These are phyloP conservation scores for Pandemis heparana DNA, from an alignment of 2,888 invertebrate genomes.

Conservation along the genomic window DNA sequence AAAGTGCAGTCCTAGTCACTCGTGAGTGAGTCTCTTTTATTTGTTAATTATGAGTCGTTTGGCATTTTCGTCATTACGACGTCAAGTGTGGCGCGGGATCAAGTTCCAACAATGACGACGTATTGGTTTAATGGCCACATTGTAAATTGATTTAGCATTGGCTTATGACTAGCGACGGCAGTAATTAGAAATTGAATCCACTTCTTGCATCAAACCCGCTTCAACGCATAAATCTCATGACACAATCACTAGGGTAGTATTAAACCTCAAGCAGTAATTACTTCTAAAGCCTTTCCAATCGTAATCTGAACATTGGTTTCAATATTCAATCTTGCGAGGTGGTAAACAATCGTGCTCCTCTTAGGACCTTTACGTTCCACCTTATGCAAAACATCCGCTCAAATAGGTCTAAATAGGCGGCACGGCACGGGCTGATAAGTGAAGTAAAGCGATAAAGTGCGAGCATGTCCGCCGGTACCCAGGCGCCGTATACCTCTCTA, in stretches of 20 bases:
- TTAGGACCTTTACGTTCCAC: constrained; percentile 8
- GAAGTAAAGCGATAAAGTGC: constrained; percentile 46
- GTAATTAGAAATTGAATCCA: not conserved
- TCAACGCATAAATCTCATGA: not conserved
- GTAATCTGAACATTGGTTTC: not conserved
- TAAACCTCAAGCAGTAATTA: not conserved
- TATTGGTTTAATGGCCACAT: constrained; percentile 6
- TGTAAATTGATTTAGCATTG: constrained; percentile 7
- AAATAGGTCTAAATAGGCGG: constrained; percentile 12
- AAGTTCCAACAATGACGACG: constrained; percentile 19
- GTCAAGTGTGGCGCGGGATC: constrained; percentile 5
- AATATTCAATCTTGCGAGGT: not conserved
- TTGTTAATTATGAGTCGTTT: constrained; percentile 33
- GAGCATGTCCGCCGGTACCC: constrained; percentile 44
- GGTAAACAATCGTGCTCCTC: not conserved
- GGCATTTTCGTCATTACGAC: constrained; percentile 23
- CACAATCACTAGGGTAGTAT: not conserved
- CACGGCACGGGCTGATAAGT: constrained; percentile 18
- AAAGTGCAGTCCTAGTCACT: constrained; percentile 26
- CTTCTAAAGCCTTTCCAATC: not conserved
- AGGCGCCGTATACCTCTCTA: constrained; percentile 54
- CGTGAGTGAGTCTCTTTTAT: constrained; percentile 24
- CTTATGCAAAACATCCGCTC: constrained; percentile 6
- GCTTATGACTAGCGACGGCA: not conserved
- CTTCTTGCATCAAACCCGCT: not conserved